Conservation (phyloP, 2,113 vertebrate genomes). For the Myanophis thanlyinensis region DNA sequence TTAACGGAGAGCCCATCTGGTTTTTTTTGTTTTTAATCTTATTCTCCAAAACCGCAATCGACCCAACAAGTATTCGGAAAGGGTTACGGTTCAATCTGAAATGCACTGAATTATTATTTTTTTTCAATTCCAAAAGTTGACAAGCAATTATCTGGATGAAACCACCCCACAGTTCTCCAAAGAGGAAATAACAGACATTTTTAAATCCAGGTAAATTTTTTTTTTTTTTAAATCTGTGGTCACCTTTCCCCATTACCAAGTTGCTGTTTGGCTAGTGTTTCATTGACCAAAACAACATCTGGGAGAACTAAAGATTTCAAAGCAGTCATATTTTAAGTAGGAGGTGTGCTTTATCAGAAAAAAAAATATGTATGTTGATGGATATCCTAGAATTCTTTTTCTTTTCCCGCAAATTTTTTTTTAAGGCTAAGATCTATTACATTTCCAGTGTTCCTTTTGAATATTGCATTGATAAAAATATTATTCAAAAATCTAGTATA, state of each 20-base stretch:
- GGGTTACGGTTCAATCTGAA: background rate
- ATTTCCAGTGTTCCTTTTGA: conserved; percentile 42
- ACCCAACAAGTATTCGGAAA: fast-evolving
- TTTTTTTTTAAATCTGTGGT: conserved; percentile 9
- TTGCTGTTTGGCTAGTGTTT: conserved; percentile 31
- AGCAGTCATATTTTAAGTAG: conserved; percentile 46
- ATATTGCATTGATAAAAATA: conserved; percentile 60
- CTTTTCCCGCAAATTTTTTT: conserved; percentile 21
- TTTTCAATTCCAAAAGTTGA: background rate
- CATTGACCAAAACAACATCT: conserved; percentile 16
- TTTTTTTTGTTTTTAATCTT: background rate
- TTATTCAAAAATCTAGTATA: conserved; percentile 54
- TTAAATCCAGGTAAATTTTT: conserved; percentile 2
- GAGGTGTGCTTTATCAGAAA: conserved; percentile 62
- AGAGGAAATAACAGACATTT: conserved; percentile 7
- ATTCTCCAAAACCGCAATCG: background rate
- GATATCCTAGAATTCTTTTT: conserved; percentile 36
- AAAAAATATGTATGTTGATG: background rate
- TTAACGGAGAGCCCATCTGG: background rate
- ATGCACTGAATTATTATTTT: fast-evolving
- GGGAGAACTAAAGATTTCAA: conserved; percentile 34
- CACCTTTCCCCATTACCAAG: background rate
- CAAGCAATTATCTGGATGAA: background rate
- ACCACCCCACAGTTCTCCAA: fast-evolving
- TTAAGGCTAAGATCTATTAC: conserved; percentile 59